Base-by-base conservation (phyloP, 64 coral and sea anemone species). In the Porites lutea region DNA sequence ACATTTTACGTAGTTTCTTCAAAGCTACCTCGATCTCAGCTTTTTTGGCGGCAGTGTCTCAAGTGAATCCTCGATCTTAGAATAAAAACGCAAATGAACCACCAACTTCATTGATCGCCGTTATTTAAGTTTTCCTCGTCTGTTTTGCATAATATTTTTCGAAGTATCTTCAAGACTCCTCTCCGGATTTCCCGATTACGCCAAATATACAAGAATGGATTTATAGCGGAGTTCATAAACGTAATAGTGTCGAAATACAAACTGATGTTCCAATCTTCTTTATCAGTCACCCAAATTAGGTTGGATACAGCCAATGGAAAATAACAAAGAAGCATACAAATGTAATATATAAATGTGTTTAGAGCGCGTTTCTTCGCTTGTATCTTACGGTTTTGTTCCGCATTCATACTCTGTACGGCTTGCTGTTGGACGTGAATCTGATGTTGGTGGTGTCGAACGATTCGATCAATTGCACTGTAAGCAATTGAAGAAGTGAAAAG, bases 211-310 rank as follows among this genome's bases (percentile, higher is more conserved):
- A 78, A 27, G 23, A 78, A 10, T 57, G 52, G 75, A 57, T 76
- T 76, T 46, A 76, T 51, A 18, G 73, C 47, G 4, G 73, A 76
- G 73, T 76, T 76, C 48, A 76, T 50, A 48, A 76, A 76, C 14
- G 51, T 13, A 13, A 76, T 48, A 7, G 73, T 76, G 48, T 76
- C 44, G 16, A 76, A 51, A 5, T 49, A 18, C 73, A 45, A 76
- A 0, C 14, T n/a, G n/a, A 13, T 76, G 0, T 46, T 50, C 73
- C 47, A 76, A 18, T 50, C 9, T 8, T 52, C 8, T 18, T 16
- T 51, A 5, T 16, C 52, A 52, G 19, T 50, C 11, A 14, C 0
- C 16, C 9, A 19, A 6, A 76, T 16, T 7, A 48, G 51, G 6
- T n/a, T 6, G 15, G 73, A 76, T 19, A 76, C 12, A 11, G 51